Conservation (phyloP, 2,113 vertebrate genomes). For the Onychostoma macrolepis region DNA sequence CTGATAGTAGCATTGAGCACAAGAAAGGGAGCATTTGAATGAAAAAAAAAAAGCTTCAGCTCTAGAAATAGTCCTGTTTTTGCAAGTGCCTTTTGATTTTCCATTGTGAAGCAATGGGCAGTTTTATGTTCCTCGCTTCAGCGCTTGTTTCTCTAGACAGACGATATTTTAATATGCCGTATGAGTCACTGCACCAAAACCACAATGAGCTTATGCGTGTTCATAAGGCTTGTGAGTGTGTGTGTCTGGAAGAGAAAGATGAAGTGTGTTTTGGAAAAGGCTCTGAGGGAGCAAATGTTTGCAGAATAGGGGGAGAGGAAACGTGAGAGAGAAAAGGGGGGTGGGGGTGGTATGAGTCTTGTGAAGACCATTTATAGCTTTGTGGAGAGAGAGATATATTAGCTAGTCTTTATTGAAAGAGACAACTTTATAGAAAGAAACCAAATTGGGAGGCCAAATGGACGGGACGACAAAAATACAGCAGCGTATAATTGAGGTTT, state of each 20-base stretch:
- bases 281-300: constrained; percentile 7
- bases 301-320: not conserved
- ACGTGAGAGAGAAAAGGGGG: not conserved
- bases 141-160: constrained; percentile 27
- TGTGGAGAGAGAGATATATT: constrained; percentile 32
- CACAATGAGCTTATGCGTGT: constrained; percentile 28
- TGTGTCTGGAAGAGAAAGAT: not conserved
- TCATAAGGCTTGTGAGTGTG: constrained; percentile 25
- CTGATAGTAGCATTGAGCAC: constrained; percentile 46
- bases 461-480: not conserved
- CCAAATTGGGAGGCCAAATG: constrained; percentile 26
- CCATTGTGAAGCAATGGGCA: constrained; percentile 27
- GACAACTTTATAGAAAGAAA: constrained; percentile 44
- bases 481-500: constrained; percentile 49
- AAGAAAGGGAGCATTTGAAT: not conserved
- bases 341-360: not conserved
- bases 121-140: constrained; percentile 1
- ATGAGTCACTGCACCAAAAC: constrained; percentile 35
- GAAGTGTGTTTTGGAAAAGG: constrained; percentile 30
- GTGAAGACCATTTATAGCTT: constrained; percentile 34
- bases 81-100: constrained; percentile 16
- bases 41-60: not conserved
- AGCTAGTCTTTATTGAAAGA: constrained; percentile 48
- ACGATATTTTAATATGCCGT: constrained; percentile 16
- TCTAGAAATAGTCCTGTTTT: not conserved